Conservation (phyloP, 2,888 invertebrate genomes). For the Sarcophaga rosellei region DNA sequence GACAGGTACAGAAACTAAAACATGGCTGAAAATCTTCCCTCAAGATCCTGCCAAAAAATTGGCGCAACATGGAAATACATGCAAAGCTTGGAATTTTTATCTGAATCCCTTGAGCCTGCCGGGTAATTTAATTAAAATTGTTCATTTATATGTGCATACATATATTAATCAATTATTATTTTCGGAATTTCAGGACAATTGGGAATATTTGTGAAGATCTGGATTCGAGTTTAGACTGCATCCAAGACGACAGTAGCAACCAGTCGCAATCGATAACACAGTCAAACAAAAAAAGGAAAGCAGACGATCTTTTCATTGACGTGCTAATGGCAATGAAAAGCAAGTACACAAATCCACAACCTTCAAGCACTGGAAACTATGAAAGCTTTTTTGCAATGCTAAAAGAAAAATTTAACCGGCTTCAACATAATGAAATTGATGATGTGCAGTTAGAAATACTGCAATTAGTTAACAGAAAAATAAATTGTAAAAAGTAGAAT, state of each 20-base stretch:
- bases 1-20: constrained; percentile 19
- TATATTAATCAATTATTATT: not conserved
- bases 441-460: not conserved
- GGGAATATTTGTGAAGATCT: not conserved
- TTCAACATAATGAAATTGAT: not conserved
- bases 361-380: not conserved
- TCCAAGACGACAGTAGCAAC: not conserved
- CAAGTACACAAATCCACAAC: not conserved
- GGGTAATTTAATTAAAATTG: not conserved
- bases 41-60: not conserved
- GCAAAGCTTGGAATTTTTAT: not conserved
- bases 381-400: not conserved
- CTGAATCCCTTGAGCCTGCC: constrained; percentile 7
- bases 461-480: not conserved
- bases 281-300: not conserved
- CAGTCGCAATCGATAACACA: not conserved
- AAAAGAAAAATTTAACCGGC: not conserved
- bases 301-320: not conserved
- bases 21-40: not conserved
- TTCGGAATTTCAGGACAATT: not conserved
- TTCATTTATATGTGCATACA: too few relatives aligned
- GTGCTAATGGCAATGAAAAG: constrained; percentile 10
- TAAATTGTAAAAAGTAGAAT: not conserved
- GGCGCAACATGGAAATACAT: too few relatives aligned
- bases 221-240: not conserved